These are phyloP conservation scores for Oreochromis mossambicus DNA, from an alignment of 2,797 vertebrate genomes.

Conservation along the genomic window DNA sequence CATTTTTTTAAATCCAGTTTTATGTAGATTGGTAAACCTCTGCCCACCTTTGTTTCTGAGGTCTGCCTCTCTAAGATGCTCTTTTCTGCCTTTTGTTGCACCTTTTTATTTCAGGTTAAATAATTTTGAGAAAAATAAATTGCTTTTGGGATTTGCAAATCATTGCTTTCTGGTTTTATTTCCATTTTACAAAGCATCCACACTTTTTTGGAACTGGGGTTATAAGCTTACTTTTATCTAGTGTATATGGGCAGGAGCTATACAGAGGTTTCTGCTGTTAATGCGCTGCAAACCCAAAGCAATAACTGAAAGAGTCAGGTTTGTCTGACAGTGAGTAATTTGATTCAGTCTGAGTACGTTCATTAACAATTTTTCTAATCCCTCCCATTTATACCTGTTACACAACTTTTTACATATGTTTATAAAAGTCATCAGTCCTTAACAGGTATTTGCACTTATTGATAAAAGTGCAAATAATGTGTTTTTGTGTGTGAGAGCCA, in stretches of 20 bases:
- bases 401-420: neutral
- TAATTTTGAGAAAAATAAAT: neutral
- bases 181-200: neutral
- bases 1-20: neutral
- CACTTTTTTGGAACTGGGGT: neutral
- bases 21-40: neutral
- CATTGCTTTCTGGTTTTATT: neutral
- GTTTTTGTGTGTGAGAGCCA: neutral
- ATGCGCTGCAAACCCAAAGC: fast-evolving
- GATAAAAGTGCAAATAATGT: neutral
- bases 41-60: neutral
- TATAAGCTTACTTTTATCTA: neutral
- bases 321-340: neutral
- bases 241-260: neutral
- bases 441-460: neutral
- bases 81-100: neutral
- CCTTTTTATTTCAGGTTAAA: neutral
- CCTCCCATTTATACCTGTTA: neutral
- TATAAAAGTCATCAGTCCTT: neutral
- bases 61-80: neutral
- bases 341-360: neutral
- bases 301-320: neutral
- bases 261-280: neutral
- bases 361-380: neutral
- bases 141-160: neutral